Base-by-base conservation (phyloP, 2,888 invertebrate genomes). In the Chaitophorus viminalis region DNA sequence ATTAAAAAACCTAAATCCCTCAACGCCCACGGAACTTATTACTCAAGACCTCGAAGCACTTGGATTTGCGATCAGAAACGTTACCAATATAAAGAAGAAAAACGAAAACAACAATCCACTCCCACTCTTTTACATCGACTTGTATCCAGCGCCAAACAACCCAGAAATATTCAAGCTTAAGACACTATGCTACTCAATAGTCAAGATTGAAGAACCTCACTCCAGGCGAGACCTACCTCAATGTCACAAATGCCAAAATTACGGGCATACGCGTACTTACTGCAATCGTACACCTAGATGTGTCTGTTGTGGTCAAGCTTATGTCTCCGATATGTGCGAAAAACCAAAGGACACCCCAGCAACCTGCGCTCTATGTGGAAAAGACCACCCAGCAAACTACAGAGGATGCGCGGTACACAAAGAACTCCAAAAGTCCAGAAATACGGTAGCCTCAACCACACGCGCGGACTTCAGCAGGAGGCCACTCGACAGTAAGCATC, bases 291-390 rank as follows among this genome's bases (percentile, higher is more conserved):
- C 46, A 54, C 81, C 87, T 21, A 81, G 79, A 52, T 89, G 78
- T 60, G 81, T 84, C 52, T 68, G 75, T 36, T 72, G 74, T 17
- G 79, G 79, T 31, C 87, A 75, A 81, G 60, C 17, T 29, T 54
- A 79, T 39, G 25, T 82, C 21, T 31, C 70, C 52, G 72, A 82
- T 29, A 82, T 31, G 82, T 72, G 72, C 46, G 46, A 82, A 82
- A 82, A 72, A 72, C 17, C 72, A 29, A 82, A 70, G 21, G 72
- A 86, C 21, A 17, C 60, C 9, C 70, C 78, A 31, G 78, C 86
- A 29, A 86, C 54, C 0, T 86, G 86, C 29, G 78, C 72, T 33
- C 86, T 86, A 86, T 86, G 86, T 52, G 65, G 77, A 11, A 39
- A 60, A 31, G 78, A 21, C 21, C 76, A 86, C 33, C 74, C 75